Conservation (phyloP, 2,888 invertebrate genomes). For the Idaea aversata region DNA sequence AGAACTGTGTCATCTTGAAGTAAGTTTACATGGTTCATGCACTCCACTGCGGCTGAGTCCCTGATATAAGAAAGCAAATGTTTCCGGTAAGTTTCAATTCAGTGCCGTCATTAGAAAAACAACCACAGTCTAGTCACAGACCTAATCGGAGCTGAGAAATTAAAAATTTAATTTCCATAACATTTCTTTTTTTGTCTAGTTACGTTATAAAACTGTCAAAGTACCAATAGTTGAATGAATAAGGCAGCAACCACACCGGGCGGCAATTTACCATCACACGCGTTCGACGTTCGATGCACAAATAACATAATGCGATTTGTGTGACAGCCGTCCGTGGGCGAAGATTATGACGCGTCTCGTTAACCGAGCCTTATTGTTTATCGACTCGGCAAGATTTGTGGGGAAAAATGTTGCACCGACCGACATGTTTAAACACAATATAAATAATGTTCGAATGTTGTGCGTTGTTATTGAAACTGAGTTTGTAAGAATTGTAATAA, state of each 20-base stretch:
- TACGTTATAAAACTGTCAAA: neutral
- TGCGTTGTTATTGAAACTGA: neutral
- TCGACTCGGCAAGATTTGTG: conserved; percentile 30
- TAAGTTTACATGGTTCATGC: no score
- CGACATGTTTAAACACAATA: neutral
- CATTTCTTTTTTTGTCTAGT: neutral
- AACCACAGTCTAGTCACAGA: no score
- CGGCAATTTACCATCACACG: conserved; percentile 34
- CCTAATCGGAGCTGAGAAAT: no score
- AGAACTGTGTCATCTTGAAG: no score
- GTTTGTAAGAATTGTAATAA: conserved; percentile 17
- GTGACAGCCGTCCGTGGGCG: conserved; percentile 55
- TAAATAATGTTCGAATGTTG: conserved; percentile 15
- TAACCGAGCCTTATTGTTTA: conserved; percentile 66
- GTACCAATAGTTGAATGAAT: conserved; percentile 10
- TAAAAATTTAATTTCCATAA: neutral
- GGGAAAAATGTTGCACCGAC: neutral
- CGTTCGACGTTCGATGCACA: conserved; percentile 42
- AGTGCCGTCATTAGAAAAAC: no score
- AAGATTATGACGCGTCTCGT: conserved; percentile 69
- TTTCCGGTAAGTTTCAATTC: no score
- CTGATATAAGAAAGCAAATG: no score
- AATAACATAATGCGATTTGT: conserved; percentile 66
- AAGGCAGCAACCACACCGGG: conserved; percentile 30
- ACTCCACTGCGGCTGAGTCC: no score